Percentiles rank a stretch among this genome's conserved stretches.
Conservation (phyloP, 2,888 invertebrate genomes). For the Stegana nigrithorax region DNA sequence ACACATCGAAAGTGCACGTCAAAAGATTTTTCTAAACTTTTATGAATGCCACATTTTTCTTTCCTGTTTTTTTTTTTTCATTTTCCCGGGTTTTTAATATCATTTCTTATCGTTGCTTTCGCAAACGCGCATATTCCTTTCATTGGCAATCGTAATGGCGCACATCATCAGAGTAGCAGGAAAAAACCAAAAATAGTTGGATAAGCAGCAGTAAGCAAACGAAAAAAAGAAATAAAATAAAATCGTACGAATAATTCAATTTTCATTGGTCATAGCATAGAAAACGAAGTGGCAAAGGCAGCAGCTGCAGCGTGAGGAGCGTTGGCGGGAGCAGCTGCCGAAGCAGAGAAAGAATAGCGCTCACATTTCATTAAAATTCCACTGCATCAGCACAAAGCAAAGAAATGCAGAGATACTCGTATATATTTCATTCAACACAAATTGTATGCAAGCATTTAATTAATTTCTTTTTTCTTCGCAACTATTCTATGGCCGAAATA, state of each 20-base stretch:
- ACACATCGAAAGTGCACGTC: neutral
- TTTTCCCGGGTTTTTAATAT: no score
- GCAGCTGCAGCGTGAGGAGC: no score
- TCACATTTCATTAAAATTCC: conserved; percentile 56
- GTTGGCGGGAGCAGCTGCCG: neutral
- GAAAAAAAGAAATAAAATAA: no score
- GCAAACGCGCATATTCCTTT: no score
- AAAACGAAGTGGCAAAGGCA: no score
- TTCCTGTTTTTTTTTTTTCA: neutral
- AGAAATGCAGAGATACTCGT: neutral
- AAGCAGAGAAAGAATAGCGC: conserved; percentile 27
- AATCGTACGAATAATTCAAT: conserved; percentile 48
- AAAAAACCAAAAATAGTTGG: neutral
- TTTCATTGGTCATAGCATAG: no score
- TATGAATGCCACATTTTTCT: neutral
- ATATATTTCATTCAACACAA: conserved; percentile 52
- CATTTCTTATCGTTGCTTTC: no score
- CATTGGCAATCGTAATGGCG: neutral
- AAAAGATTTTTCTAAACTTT: conserved; percentile 2
- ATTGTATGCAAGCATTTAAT: conserved; percentile 57
- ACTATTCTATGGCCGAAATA: no score
- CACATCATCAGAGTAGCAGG: neutral
- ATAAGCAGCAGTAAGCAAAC: neutral
- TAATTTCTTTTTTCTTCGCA: no score
- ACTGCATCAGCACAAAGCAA: conserved; percentile 51